Evolutionary conservation across 30 jellyfish, hydroid and myxozoan species (phyloP).

Genomic region (Hydractinia symbiolongicarpus): DNA sequence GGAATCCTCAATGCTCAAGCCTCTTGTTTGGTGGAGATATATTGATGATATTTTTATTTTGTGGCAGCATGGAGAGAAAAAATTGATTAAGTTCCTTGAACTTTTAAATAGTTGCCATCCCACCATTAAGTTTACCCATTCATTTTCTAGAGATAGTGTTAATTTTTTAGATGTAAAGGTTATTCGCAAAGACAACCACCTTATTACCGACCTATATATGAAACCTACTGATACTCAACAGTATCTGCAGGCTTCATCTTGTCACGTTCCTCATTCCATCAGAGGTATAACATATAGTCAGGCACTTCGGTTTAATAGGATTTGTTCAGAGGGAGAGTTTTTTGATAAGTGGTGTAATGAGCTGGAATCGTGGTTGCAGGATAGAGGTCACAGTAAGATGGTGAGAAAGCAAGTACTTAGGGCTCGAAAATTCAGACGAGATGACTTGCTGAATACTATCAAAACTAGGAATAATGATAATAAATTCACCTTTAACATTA

Average conservation of each 20-base stretch:
- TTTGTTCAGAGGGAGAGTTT: not conserved
- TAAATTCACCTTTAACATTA: not conserved
- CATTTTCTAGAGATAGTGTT: too few species aligned
- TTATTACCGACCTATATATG: not conserved
- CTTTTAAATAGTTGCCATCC: too few species aligned
- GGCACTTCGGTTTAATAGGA: not conserved
- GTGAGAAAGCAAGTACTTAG: not conserved
- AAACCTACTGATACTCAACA: conserved; percentile 5
- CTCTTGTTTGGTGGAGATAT: conserved; percentile 1
- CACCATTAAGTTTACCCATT: too few species aligned
- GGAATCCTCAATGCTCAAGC: not conserved
- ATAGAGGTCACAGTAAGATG: not conserved
- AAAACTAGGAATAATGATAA: too few species aligned
- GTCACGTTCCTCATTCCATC: not conserved
- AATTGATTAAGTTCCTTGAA: not conserved
- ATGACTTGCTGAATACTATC: not conserved
- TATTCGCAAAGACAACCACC: not conserved
- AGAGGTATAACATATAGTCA: not conserved
- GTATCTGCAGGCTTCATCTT: not conserved
- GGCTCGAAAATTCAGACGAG: not conserved
- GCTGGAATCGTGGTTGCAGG: too few species aligned
- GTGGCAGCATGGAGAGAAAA: conserved; percentile 19
- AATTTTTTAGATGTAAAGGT: too few species aligned
- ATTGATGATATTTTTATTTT: conserved; percentile 14
- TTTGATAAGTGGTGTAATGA: not conserved